These are phyloP conservation scores for Lucilia sericata DNA, from an alignment of 1,140 invertebrate genomes.

Conservation along the genomic window DNA sequence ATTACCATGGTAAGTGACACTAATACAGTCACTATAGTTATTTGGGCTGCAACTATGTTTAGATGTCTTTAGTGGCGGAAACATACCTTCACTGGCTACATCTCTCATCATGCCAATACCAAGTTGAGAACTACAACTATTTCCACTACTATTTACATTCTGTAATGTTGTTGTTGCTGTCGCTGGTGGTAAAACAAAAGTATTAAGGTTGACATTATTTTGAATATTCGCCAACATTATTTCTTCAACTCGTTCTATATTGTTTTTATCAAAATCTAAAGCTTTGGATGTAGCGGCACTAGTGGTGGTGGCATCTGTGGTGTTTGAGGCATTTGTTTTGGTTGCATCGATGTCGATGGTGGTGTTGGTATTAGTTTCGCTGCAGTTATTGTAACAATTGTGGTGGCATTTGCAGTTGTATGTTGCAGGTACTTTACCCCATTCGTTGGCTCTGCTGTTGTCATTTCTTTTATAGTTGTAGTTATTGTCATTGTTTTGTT, in stretches of 20 bases:
- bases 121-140: neutral
- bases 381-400: neutral
- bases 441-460: neutral
- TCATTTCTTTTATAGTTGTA: neutral
- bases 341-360: neutral
- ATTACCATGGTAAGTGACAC: neutral
- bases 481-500: slow-evolving; percentile 12
- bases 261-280: neutral
- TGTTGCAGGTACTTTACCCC: slow-evolving; percentile 38
- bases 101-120: neutral
- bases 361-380: slow-evolving; percentile 19
- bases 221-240: neutral
- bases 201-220: slow-evolving; percentile 31
- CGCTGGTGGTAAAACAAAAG: slow-evolving; percentile 10
- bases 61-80: neutral
- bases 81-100: neutral
- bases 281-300: neutral
- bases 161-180: neutral
- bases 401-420: slow-evolving; percentile 20
- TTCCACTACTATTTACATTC: neutral
- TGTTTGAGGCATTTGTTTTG: too few relatives aligned
- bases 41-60: neutral
- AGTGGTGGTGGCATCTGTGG: neutral
- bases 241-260: neutral
- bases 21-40: neutral